phyloP scores from a whole-genome alignment of 2,113 vertebrate genomes.

The Morone chrysops region DNA sequence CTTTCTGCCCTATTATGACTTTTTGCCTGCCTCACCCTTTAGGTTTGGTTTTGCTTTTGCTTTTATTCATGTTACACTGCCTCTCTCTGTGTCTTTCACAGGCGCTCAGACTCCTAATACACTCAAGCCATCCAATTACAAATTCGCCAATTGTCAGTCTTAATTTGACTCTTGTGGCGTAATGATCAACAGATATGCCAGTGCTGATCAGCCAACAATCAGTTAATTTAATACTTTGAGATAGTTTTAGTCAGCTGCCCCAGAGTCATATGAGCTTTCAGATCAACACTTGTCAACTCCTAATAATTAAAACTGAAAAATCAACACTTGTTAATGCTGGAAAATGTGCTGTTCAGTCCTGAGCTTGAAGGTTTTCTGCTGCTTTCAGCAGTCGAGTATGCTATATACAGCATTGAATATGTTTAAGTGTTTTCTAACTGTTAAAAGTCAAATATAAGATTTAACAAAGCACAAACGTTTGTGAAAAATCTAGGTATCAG shows the following conservation, averaged over 20 bases:
- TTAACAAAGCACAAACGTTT: too few relatives aligned
- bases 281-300: conserved; percentile 7
- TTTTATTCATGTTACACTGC: not conserved
- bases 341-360: not conserved
- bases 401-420: not conserved
- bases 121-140: not conserved
- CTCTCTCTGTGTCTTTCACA: not conserved
- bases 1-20: too few relatives aligned
- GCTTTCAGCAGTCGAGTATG: not conserved
- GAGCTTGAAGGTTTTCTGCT: not conserved
- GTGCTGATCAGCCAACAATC: not conserved
- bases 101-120: not conserved
- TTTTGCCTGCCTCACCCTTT: too few relatives aligned
- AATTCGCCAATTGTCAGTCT: not conserved
- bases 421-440: not conserved
- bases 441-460: not conserved
- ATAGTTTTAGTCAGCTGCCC: conserved; percentile 1
- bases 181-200: not conserved
- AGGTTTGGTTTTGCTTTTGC: not conserved
- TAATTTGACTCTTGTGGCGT: not conserved
- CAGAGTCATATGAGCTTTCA: not conserved
- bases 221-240: not conserved
- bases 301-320: conserved; percentile 3
- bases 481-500: not conserved
- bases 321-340: conserved; percentile 8